Evolutionary conservation across 2,113 vertebrate genomes (phyloP).

Genomic region (Carlito syrichta): DNA sequence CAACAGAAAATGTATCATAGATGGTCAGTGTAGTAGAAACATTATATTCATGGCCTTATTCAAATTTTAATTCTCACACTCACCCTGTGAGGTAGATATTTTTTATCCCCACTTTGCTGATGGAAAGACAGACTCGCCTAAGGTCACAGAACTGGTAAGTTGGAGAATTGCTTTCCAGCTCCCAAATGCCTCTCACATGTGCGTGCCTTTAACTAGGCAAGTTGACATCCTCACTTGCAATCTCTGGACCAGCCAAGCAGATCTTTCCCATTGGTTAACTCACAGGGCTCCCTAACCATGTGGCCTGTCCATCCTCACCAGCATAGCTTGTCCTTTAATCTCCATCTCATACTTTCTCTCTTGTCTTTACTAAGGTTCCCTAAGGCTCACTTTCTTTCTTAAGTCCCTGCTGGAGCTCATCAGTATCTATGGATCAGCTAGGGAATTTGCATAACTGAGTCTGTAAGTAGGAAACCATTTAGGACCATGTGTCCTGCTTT

Average conservation of each 20-base stretch:
- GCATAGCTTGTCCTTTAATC: not conserved
- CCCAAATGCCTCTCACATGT: not conserved
- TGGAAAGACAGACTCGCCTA: not conserved
- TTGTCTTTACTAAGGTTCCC: not conserved
- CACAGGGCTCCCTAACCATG: not conserved
- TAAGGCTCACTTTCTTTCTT: not conserved
- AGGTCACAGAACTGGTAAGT: not conserved
- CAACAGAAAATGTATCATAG: not conserved
- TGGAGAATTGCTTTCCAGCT: not conserved
- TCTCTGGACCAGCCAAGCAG: not conserved
- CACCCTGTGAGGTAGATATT: not conserved
- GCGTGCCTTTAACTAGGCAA: not conserved
- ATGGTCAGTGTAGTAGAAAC: not conserved
- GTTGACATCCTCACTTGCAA: not conserved
- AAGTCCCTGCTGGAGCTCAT: not conserved
- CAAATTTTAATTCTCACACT: not conserved
- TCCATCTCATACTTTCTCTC: not conserved
- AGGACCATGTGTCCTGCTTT: slow-evolving; percentile 7
- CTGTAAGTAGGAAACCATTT: slow-evolving; percentile 33
- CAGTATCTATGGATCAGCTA: not conserved
- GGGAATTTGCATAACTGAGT: slow-evolving; percentile 28
- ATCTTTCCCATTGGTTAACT: not conserved
- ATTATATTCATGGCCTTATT: not conserved
- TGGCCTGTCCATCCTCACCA: not conserved
- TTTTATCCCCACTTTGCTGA: not conserved